Evolutionary conservation across 2,888 invertebrate genomes (phyloP).

Genomic region (Cryptocheilus praepositus): DNA sequence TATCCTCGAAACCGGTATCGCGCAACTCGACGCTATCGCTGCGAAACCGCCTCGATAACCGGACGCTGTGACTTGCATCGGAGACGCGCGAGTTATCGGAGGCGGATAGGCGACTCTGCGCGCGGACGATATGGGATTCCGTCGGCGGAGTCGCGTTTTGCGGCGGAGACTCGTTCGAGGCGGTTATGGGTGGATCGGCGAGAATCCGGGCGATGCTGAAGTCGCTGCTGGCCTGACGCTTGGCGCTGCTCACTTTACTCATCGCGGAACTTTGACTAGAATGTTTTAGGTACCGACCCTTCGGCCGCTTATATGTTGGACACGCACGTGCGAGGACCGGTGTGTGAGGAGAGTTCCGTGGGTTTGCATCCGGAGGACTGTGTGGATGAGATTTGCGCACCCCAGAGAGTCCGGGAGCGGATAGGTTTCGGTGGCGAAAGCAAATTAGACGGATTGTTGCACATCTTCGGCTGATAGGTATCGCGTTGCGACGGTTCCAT

Average conservation of each 20-base stretch:
- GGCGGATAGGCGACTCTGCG: too few species aligned
- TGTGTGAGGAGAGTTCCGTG: too few species aligned
- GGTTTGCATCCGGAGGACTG: neutral
- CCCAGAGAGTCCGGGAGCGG: too few species aligned
- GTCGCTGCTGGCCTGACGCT: constrained; percentile 50
- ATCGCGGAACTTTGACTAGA: constrained; percentile 60
- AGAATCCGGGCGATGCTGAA: constrained; percentile 68
- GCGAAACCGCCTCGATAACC: neutral
- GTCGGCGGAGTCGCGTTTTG: too few species aligned
- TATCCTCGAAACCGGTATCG: neutral
- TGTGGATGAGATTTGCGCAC: constrained; percentile 1
- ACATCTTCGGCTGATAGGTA: constrained; percentile 54
- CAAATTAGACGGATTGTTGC: constrained; percentile 73
- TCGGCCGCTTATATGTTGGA: constrained; percentile 40
- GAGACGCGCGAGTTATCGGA: too few species aligned
- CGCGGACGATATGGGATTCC: too few species aligned
- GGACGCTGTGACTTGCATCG: neutral
- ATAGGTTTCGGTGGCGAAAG: constrained; percentile 61
- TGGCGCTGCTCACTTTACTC: constrained; percentile 54
- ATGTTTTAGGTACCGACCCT: constrained; percentile 31
- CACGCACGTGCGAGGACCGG: neutral
- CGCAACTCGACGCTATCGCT: neutral
- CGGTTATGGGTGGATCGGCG: constrained; percentile 14
- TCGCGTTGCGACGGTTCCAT: constrained; percentile 8
- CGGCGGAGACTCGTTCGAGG: too few species aligned